phyloP scores from a whole-genome alignment of 1,140 invertebrate species.

The Drosophila pseudoobscura region DNA sequence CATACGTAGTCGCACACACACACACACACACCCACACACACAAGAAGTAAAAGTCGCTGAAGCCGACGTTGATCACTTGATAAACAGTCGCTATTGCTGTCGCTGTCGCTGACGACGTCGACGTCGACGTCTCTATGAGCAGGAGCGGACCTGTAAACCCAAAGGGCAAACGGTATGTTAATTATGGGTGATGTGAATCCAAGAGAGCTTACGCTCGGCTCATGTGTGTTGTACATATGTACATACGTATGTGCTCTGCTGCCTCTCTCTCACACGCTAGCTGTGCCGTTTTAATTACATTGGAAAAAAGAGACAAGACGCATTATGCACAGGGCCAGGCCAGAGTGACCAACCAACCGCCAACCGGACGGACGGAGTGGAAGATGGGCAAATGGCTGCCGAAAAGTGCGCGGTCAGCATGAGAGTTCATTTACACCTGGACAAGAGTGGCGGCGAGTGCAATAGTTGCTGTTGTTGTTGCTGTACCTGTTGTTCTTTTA shows the following conservation, averaged over 20 bases:
- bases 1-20: neutral
- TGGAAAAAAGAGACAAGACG: neutral
- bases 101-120: neutral
- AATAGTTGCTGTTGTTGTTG: constrained; percentile 1
- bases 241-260: neutral
- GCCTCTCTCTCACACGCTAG: neutral
- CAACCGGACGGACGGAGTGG: neutral
- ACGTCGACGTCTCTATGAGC: too few relatives aligned
- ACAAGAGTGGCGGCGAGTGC: constrained; percentile 4
- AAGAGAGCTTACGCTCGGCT: too few relatives aligned
- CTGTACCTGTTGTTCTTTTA: neutral
- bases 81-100: neutral
- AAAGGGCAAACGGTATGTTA: constrained; percentile 21
- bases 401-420: constrained; percentile 36
- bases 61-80: constrained; percentile 20
- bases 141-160: constrained; percentile 2
- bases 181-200: neutral
- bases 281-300: constrained; percentile 24
- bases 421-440: constrained; percentile 35
- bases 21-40: constrained; percentile 8
- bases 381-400: neutral
- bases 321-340: neutral
- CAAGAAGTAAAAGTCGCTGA: constrained; percentile 14
- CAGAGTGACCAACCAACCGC: neutral
- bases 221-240: too few relatives aligned